Base-by-base conservation (phyloP, 1,140 invertebrate species). In the Zophobas atratus region DNA sequence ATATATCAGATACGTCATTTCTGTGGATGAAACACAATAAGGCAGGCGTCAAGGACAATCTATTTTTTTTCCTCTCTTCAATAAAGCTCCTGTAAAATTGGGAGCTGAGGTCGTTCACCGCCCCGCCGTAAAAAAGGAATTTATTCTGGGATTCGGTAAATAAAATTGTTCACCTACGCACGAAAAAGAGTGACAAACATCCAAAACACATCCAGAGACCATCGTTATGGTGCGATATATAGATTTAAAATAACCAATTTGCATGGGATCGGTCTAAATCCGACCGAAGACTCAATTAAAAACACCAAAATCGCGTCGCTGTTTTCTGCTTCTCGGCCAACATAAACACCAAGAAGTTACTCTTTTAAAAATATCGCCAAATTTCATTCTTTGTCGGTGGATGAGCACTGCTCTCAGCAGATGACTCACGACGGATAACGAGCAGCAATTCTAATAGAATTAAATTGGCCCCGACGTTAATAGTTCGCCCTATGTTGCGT, bases 31-130 rank as follows among this genome's bases (percentile, higher is more conserved):
- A 63, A 67, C 20, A 67, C 20, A 43, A 43, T 67, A 43, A 43
- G 38, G 6, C 38, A 33, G 33, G n/a, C 39, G 20, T 67, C 60
- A 67, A 67, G 60, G 60, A 43, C 60, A 32, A 20, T 39, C 32
- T 33, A 43, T 43, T 67, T 67, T 67, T 67, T 43, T 51, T 5
- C 20, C 8, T 46, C 38, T 38, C 6, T 20, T 20, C 20, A 20
- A 20, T 32, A 43, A 43, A 36, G 60, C 43, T 67, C 39, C 38
- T 39, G 60, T 67, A 67, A 67, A 67, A 67, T 67, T 67, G 60
- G 60, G 60, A 67, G 60, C 60, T 67, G 60, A 67, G 60, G 60
- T 67, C 60, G 60, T 67, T 67, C 60, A 67, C 60, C 60, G 60
- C 39, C 20, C 53, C 36, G 38, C 4, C 43, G 60, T 46, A 43